Base-by-base conservation (phyloP, 2,113 vertebrate genomes). In the Podarcis muralis region DNA sequence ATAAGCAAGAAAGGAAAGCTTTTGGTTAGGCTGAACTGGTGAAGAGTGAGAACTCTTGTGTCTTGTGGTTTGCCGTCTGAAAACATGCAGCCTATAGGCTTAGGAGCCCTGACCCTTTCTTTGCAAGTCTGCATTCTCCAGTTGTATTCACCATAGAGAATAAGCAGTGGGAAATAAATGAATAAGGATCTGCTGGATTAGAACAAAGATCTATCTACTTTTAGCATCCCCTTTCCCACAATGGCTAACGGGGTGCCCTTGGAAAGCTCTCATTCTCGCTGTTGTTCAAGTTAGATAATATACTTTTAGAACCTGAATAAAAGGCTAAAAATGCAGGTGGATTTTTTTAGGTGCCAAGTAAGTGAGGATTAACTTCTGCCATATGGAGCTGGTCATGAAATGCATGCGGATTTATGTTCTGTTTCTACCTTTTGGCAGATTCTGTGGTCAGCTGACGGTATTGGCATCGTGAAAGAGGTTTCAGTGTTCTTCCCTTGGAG, bases 401-500 rank as follows among this genome's bases (percentile, higher is more conserved):
- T 32, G 3, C 22, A 57, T 74, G 83, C 48, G 27, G 9, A 6
- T 35, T 74, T 32, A 69, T 59, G 43, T 32, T 18, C 68, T 59
- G 27, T 72, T 84, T 53, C 6, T 57, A 32, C 22, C 68, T 35
- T 84, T 25, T 75, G 69, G 69, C 43, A 35, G 43, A 53, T 59
- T 57, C 69, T 18, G 15, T 2, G 32, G 22, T 65, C 62, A 22
- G 40, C 40, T n/a, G 40, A 57, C 20, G 35, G 83, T 74, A 74
- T 37, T 84, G 69, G 68, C 43, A n/a, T 53, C 53, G 59, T 74
- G n/a, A 84, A 57, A 84, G 69, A 74, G 20, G 69, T 84, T 74
- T 72, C 43, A 84, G 79, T 74, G 86, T 87, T 74, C 71, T 71
- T 80, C 27, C 74, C 9, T 87, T 82, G 69, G 72, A 83, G 40